phyloP scores from a whole-genome alignment of 2,888 invertebrate species.

The Clostera curtula region DNA sequence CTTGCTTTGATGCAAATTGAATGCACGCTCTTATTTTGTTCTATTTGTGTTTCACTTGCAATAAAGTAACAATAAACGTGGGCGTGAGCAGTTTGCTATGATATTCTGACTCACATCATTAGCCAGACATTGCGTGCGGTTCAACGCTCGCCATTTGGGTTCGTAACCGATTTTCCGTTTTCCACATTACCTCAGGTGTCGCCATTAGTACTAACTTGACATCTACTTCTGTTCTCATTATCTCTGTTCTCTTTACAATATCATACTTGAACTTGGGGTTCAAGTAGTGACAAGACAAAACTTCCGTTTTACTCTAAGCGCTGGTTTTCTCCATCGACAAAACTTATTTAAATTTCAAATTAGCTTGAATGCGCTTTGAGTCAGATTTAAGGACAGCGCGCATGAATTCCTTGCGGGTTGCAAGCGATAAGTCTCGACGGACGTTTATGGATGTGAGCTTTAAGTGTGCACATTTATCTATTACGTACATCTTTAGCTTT shows the following conservation, averaged over 20 bases:
- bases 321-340: constrained; percentile 10
- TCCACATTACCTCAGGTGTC: constrained; percentile 37
- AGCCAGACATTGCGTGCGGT: constrained; percentile 36
- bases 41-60: constrained; percentile 17
- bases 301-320: constrained; percentile 16
- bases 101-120: constrained; percentile 34
- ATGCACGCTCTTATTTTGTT: constrained; percentile 21
- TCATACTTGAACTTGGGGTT: constrained; percentile 14
- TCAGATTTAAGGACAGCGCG: constrained; percentile 15
- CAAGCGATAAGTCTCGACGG: constrained; percentile 27
- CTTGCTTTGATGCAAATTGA: constrained; percentile 14
- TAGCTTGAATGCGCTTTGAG: constrained; percentile 16
- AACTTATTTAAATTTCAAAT: constrained; percentile 32
- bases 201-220: constrained; percentile 16
- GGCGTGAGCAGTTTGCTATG: constrained; percentile 24
- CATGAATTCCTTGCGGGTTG: constrained; percentile 30
- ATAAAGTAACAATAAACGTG: constrained; percentile 26
- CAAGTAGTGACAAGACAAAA: constrained; percentile 17
- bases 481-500: constrained; percentile 1
- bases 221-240: constrained; percentile 9
- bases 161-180: constrained; percentile 53
- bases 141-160: constrained; percentile 53
- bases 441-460: constrained; percentile 17
- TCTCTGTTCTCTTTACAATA: constrained; percentile 11
- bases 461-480: constrained; percentile 19